Percentiles rank a stretch among this genome's conserved stretches.
Conservation (phyloP, 64 coral and sea anemone genomes). For the Stichodactyla mertensii region DNA sequence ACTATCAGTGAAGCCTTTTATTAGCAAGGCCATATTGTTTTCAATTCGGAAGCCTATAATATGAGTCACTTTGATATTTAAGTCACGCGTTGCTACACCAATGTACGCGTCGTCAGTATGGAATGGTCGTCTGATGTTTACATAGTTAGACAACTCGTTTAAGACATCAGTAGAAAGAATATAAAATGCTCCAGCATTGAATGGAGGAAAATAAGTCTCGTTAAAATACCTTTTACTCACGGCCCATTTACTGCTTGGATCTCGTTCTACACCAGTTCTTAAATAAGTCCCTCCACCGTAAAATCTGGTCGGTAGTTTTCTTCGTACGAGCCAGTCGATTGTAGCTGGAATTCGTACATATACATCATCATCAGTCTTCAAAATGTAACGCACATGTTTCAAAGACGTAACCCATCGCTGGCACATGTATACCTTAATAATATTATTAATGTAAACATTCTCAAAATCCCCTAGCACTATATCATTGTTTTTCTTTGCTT, state of each 20-base stretch:
- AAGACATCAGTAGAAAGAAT: background rate
- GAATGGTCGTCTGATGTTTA: background rate
- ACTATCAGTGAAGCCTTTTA: too few species aligned
- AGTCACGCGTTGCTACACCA: background rate
- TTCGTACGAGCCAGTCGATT: background rate
- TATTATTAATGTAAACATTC: background rate
- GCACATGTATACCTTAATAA: background rate
- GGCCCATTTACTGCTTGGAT: background rate
- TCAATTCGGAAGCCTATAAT: too few species aligned
- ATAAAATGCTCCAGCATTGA: background rate
- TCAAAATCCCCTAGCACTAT: background rate
- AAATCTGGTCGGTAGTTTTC: background rate
- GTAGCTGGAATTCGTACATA: background rate
- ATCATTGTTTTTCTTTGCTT: constrained; percentile 4
- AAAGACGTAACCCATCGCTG: background rate
- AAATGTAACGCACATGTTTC: background rate
- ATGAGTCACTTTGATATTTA: background rate
- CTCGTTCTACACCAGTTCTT: background rate
- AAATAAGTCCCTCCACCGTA: background rate
- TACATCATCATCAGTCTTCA: background rate
- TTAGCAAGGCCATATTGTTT: too few species aligned
- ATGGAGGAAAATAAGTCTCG: background rate
- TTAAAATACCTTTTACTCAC: background rate
- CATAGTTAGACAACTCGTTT: background rate
- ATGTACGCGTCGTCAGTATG: background rate